Evolutionary conservation across 2,113 vertebrate species (phyloP).

Genomic region (Neolamprologus caudopunctatus): DNA sequence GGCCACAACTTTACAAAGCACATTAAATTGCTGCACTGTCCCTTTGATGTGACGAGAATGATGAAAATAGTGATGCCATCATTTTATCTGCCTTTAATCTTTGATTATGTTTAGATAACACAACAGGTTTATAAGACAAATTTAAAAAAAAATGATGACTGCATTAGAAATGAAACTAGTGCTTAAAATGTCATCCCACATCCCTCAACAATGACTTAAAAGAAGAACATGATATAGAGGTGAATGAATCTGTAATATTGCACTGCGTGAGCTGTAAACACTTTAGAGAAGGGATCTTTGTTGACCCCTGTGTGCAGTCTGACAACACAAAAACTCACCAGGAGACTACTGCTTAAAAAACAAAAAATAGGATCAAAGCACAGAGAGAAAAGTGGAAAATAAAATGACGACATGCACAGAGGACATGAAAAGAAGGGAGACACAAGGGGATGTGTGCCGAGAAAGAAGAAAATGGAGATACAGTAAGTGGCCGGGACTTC

Average conservation of each 20-base stretch:
- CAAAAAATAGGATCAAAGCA: neutral
- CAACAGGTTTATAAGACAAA: neutral
- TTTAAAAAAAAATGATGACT: neutral
- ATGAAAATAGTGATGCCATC: neutral
- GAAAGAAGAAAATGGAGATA: constrained; percentile 18
- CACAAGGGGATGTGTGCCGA: neutral
- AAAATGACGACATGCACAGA: neutral
- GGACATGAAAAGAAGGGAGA: neutral
- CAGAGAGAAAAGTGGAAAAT: neutral
- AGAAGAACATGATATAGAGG: neutral
- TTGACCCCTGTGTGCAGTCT: neutral
- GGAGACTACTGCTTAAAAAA: neutral
- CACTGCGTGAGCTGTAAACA: constrained; percentile 6
- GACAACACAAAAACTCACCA: neutral
- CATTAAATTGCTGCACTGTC: neutral
- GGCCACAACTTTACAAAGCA: neutral
- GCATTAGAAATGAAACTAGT: neutral
- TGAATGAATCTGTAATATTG: neutral
- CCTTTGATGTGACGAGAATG: neutral
- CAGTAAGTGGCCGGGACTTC: neutral
- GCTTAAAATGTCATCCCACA: neutral
- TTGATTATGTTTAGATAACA: neutral
- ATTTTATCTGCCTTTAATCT: neutral
- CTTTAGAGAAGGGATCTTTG: neutral
- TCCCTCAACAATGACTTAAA: neutral